phyloP scores from a whole-genome alignment of 2,888 invertebrate species.

The Synanthedon formicaeformis region DNA sequence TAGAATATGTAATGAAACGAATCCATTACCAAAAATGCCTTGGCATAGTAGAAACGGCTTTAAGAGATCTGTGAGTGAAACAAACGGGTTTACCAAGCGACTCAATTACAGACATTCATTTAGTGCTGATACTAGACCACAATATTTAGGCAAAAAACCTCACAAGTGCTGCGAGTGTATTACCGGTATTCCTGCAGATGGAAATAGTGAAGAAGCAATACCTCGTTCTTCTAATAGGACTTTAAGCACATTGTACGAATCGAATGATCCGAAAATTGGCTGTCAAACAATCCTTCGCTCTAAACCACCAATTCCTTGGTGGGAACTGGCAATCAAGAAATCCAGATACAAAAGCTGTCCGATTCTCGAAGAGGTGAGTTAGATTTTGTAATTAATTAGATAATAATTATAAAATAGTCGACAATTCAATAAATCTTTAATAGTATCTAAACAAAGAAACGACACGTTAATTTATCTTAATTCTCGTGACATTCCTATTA shows the following conservation, averaged over 20 bases:
- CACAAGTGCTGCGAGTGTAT: constrained; percentile 66
- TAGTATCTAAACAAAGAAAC: background rate
- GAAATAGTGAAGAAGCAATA: constrained; percentile 33
- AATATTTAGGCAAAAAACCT: constrained; percentile 36
- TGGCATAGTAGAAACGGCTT: constrained; percentile 58
- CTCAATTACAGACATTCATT: constrained; percentile 64
- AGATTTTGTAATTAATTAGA: background rate
- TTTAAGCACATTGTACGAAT: constrained; percentile 60
- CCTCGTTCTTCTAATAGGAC: constrained; percentile 46
- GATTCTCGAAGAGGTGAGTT: constrained; percentile 75
- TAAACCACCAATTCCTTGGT: constrained; percentile 86
- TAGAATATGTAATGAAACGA: constrained; percentile 49
- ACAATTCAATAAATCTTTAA: background rate
- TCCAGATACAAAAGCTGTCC: constrained; percentile 87
- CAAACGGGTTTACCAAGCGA: constrained; percentile 57
- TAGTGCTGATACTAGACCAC: constrained; percentile 52
- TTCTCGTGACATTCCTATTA: background rate
- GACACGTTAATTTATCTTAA: background rate
- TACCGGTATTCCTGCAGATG: constrained; percentile 56
- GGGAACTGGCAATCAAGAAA: constrained; percentile 86
- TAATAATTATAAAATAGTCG: background rate
- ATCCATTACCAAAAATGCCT: constrained; percentile 58
- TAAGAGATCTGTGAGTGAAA: constrained; percentile 59
- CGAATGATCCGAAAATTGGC: constrained; percentile 76
- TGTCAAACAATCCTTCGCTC: constrained; percentile 75